These are phyloP conservation scores for Orientallactaga bullata DNA, from an alignment of 2,113 vertebrate genomes.

Conservation along the genomic window DNA sequence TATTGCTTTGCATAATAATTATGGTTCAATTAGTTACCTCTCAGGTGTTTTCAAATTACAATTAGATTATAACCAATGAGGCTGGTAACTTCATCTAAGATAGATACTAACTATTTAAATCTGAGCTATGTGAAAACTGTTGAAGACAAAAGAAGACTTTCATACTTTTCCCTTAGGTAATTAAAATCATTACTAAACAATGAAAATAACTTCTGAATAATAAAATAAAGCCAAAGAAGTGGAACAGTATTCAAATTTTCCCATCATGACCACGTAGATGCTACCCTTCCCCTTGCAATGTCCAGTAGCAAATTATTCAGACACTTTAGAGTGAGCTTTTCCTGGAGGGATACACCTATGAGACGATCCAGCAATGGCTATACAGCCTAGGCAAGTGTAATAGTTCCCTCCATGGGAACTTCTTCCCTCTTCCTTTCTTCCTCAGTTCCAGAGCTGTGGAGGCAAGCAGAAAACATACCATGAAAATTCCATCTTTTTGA, in stretches of 20 bases:
- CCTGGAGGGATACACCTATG: neutral
- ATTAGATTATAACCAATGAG: neutral
- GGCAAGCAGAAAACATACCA: neutral
- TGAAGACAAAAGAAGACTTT: neutral
- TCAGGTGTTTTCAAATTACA: neutral
- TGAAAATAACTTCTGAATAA: neutral
- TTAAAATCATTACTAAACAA: slow-evolving; percentile 17
- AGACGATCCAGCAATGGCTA: neutral
- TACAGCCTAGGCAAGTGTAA: neutral
- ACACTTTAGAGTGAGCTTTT: neutral
- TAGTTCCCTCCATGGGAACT: neutral
- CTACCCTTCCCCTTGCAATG: neutral
- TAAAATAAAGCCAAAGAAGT: slow-evolving; percentile 5
- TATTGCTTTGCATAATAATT: neutral
- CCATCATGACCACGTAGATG: neutral
- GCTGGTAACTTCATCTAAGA: neutral
- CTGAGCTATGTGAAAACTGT: neutral
- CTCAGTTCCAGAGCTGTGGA: neutral
- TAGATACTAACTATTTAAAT: neutral
- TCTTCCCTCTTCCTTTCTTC: neutral
- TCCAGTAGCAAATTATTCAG: slow-evolving; percentile 5
- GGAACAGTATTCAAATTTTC: neutral
- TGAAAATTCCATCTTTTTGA: neutral
- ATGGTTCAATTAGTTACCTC: slow-evolving; percentile 10
- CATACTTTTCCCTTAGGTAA: neutral